These are phyloP conservation scores for Rhaphigaster nebulosa DNA, from an alignment of 2,888 invertebrate genomes.

Conservation along the genomic window DNA sequence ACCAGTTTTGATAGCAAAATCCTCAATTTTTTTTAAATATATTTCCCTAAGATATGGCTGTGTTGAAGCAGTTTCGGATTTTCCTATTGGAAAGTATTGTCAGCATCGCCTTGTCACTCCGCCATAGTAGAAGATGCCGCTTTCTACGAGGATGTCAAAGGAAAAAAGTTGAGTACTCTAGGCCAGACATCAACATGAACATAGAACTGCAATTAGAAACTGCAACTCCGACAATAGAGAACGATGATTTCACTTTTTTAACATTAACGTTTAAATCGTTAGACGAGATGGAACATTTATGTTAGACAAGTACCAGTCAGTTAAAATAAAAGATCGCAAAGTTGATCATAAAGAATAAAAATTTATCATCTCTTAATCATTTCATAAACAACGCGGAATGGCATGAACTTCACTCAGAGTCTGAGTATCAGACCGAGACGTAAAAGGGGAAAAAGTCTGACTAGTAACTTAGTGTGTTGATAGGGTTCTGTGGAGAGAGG, in stretches of 20 bases:
- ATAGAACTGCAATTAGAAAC: conserved; percentile 34
- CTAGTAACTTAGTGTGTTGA: neutral
- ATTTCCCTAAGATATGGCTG: neutral
- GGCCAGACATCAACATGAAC: conserved; percentile 14
- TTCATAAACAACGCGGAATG: no score
- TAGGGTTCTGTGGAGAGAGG: no score
- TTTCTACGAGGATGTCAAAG: conserved; percentile 10
- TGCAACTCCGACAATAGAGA: neutral
- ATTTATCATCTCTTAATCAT: neutral
- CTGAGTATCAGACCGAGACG: neutral
- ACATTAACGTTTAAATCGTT: neutral
- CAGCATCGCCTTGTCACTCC: neutral
- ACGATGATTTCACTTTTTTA: neutral
- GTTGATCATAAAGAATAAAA: neutral
- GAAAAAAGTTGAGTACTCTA: neutral
- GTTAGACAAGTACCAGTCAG: no score
- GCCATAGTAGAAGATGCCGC: neutral
- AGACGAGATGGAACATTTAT: neutral
- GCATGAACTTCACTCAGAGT: neutral
- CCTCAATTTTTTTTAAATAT: neutral
- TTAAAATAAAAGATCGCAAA: neutral
- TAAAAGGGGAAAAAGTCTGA: neutral
- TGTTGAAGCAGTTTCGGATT: neutral
- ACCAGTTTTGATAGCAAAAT: no score
- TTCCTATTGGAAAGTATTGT: neutral